phyloP scores from a whole-genome alignment of 2,888 invertebrate species.

The Lordiphosa andalusiaca region DNA sequence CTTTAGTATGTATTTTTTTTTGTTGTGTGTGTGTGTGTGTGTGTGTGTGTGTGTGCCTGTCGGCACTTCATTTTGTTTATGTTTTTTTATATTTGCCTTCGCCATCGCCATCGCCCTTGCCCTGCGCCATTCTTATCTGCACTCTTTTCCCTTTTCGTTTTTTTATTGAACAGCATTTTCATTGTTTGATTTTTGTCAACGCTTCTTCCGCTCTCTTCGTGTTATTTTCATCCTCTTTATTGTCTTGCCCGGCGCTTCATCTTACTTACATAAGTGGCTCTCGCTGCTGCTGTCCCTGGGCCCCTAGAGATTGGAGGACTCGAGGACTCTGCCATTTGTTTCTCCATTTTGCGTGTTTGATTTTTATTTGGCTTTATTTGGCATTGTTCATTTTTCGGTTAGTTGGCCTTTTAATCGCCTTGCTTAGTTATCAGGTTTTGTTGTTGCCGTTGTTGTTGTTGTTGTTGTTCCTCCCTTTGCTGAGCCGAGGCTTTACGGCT shows the following conservation, averaged over 20 bases:
- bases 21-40: no score
- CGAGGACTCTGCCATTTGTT: constrained; percentile 45
- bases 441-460: constrained; percentile 1
- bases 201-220: constrained; percentile 33
- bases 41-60: constrained; percentile 36
- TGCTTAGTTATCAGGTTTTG: constrained; percentile 32
- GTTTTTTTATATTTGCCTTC: constrained; percentile 38
- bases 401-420: constrained; percentile 68
- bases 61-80: constrained; percentile 55
- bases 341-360: constrained; percentile 63
- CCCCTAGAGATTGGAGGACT: neutral
- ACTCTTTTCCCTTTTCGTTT: constrained; percentile 20
- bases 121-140: constrained; percentile 51
- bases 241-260: constrained; percentile 27
- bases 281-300: neutral
- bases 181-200: constrained; percentile 73
- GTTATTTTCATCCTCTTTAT: constrained; percentile 2
- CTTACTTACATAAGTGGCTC: constrained; percentile 65
- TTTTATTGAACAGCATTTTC: constrained; percentile 64
- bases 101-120: constrained; percentile 27
- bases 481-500: constrained; percentile 15
- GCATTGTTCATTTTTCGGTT: constrained; percentile 71
- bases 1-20: constrained; percentile 25
- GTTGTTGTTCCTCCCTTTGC: neutral
- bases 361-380: constrained; percentile 57